Conservation (phyloP, 2,888 invertebrate genomes). For the Drosophila leonis region DNA sequence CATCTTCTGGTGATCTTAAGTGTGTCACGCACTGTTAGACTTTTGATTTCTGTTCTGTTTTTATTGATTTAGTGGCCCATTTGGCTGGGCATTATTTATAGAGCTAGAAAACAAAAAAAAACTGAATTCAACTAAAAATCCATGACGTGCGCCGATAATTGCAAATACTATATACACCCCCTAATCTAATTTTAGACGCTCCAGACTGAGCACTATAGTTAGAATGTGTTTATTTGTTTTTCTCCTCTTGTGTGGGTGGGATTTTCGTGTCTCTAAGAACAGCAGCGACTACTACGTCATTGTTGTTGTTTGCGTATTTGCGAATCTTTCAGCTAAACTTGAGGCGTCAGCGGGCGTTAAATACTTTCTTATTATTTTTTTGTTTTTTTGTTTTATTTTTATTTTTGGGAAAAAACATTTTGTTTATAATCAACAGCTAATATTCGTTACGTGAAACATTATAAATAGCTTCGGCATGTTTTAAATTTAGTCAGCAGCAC, state of each 20-base stretch:
- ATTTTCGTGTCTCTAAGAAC: conserved; percentile 29
- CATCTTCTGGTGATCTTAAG: conserved; percentile 42
- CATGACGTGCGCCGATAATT: conserved; percentile 54
- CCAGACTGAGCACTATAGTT: conserved; percentile 56
- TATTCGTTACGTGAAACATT: conserved; percentile 71
- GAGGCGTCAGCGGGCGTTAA: conserved; percentile 68
- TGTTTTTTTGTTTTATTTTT: neutral
- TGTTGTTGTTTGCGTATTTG: conserved; percentile 42
- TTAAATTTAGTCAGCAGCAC: conserved; percentile 63
- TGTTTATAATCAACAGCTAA: conserved; percentile 75
- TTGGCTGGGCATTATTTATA: conserved; percentile 63
- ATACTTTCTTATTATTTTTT: conserved; percentile 35
- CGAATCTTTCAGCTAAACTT: conserved; percentile 69
- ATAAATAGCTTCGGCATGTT: conserved; percentile 59
- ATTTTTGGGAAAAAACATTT: conserved; percentile 44
- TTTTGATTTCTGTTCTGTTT: conserved; percentile 41
- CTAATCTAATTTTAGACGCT: conserved; percentile 43
- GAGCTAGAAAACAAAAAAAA: conserved; percentile 12
- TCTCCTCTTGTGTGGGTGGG: conserved; percentile 43
- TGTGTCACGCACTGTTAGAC: conserved; percentile 67
- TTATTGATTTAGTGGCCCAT: conserved; percentile 79
- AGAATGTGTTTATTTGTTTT: conserved; percentile 57
- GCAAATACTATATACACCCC: conserved; percentile 32
- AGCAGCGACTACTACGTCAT: conserved; percentile 45
- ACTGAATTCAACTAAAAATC: conserved; percentile 34